phyloP scores from a whole-genome alignment of 1,140 invertebrate species.

The Lucilia sericata region DNA sequence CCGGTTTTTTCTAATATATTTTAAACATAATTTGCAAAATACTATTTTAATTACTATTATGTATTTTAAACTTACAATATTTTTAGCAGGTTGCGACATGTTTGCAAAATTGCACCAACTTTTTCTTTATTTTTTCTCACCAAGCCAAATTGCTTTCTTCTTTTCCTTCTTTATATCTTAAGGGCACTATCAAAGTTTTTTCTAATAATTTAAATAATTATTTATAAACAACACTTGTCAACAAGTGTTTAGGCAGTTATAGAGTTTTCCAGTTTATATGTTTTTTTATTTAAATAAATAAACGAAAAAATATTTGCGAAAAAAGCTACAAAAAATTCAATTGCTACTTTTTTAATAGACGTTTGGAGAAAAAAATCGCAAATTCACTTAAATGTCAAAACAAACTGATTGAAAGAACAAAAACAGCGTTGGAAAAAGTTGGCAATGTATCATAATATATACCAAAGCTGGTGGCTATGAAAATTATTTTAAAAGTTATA shows the following conservation, averaged over 20 bases:
- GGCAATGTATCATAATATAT: background rate
- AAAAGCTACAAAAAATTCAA: constrained; percentile 22
- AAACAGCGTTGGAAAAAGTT: background rate
- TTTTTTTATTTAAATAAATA: constrained; percentile 12
- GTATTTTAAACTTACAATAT: constrained; percentile 5
- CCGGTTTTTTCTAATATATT: background rate
- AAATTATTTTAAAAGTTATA: background rate
- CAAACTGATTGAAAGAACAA: background rate
- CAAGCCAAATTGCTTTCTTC: background rate
- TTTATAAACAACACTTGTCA: constrained; percentile 24
- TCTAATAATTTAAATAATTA: background rate
- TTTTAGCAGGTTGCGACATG: constrained; percentile 32
- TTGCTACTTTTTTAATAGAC: constrained; percentile 1
- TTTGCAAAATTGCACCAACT: constrained; percentile 9
- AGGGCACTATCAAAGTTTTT: background rate
- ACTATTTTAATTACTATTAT: background rate
- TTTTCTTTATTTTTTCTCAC: background rate
- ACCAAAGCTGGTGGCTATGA: background rate
- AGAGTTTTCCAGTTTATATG: background rate
- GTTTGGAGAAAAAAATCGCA: constrained; percentile 32
- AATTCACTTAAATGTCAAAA: constrained; percentile 35
- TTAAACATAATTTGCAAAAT: background rate
- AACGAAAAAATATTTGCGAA: background rate
- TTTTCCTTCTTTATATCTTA: background rate
- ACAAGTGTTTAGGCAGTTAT: constrained; percentile 17